Evolutionary conservation across 64 coral and sea anemone species (phyloP).

Genomic region (Astreopora myriophthalma): DNA sequence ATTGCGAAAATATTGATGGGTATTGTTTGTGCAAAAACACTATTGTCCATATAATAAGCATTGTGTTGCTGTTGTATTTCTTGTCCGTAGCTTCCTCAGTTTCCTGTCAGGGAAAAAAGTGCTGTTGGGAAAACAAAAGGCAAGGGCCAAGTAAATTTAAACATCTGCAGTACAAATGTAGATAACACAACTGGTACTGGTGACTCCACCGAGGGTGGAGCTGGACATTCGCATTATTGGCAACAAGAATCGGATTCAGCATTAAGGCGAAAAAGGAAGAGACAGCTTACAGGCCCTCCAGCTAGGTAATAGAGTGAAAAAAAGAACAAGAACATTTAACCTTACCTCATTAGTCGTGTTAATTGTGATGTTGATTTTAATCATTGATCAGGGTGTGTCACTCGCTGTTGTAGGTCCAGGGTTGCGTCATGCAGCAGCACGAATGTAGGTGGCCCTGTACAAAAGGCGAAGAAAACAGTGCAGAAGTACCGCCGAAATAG

Average conservation of each 20-base stretch:
- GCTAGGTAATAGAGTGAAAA: neutral
- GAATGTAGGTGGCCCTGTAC: neutral
- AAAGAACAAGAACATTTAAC: neutral
- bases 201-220: neutral
- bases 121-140: slow-evolving; percentile 10
- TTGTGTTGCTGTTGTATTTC: neutral
- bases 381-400: neutral
- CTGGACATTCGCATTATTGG: neutral
- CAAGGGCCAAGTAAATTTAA: neutral
- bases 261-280: neutral
- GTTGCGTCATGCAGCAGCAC: neutral
- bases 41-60: no score
- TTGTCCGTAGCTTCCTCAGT: slow-evolving; percentile 9
- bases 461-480: neutral
- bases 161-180: neutral
- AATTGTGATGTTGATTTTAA: neutral
- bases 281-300: neutral
- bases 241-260: neutral
- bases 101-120: slow-evolving; percentile 15
- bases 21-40: no score
- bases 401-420: neutral
- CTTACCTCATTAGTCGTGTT: neutral
- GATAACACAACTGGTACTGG: slow-evolving; percentile 1
- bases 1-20: no score
- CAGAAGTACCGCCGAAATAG: slow-evolving; percentile 1